Base-by-base conservation (phyloP, 2,797 vertebrate genomes). In the Poecilia gillii region DNA sequence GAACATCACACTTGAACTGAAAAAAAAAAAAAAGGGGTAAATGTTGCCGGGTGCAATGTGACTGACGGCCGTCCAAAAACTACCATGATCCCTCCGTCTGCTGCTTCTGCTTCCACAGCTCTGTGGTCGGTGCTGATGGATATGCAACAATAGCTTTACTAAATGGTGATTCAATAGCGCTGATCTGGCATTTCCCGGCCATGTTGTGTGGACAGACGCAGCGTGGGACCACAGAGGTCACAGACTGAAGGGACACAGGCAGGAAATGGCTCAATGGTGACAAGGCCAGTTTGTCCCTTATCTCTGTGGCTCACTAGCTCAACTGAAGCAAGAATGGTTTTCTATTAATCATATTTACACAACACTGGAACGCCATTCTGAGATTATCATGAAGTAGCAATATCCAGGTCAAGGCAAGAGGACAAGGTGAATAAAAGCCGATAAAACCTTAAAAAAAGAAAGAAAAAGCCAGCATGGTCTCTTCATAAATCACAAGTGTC, bases 261-360 rank as follows among this genome's bases (percentile, higher is more conserved):
- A 85, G 92, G 89, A 93, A 91, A 81, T 85, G 72, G 62, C 57
- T 84, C 23, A 64, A 20, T 87, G 83, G 81, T 87, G 83, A 85
- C 78, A 81, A 0, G 33, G 72, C 8, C n/a, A 0, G 79, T 16
- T 20, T 73, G 74, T 82, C 53, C 80, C 81, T 91, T 79, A 89
- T 92, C 89, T 84, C 46, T 49, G 53, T 78, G 77, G 73, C 70
- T 75, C 81, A 77, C 41, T n/a, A 66, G 68, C 33, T 81, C 28
- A 11, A 46, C 41, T 78, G 84, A 74, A 79, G 76, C 49, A 2
- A 33, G 33, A 36, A 77, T 43, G 74, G 46, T 55, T 85, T 77
- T 73, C 53, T 59, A 76, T 62, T 75, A 84, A 49, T 80, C 53
- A 47, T 36, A 74, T 82, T 88, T 81, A 76, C 70, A 53, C 80